phyloP scores from a whole-genome alignment of 2,113 vertebrate genomes.

The Andinoacara biseriatus region DNA sequence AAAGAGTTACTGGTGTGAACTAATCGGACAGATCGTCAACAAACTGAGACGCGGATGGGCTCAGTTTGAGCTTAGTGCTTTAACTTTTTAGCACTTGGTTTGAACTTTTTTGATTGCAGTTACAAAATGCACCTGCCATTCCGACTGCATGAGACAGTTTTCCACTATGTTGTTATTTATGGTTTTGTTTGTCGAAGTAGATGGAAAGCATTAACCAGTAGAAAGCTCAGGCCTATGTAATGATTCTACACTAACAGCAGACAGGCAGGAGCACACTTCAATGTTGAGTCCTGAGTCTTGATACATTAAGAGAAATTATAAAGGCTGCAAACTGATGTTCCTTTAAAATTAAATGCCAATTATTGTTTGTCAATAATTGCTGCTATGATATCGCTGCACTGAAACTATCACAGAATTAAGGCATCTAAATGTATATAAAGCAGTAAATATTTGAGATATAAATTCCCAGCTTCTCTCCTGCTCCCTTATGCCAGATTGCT shows the following conservation, averaged over 20 bases:
- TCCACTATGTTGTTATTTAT: conserved; percentile 10
- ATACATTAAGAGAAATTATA: background rate
- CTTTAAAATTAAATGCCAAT: background rate
- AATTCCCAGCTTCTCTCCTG: background rate
- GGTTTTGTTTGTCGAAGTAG: conserved; percentile 30
- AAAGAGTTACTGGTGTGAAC: conserved; percentile 18
- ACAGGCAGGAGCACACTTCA: background rate
- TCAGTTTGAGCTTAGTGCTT: conserved; percentile 38
- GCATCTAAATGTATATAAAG: background rate
- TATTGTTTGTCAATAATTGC: background rate
- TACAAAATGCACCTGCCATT: conserved; percentile 37
- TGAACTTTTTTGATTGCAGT: conserved; percentile 14
- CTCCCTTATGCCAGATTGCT: background rate
- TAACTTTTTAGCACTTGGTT: background rate
- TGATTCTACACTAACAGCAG: conserved; percentile 13
- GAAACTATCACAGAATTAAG: background rate
- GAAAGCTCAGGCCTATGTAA: conserved; percentile 23
- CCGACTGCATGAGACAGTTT: conserved; percentile 12
- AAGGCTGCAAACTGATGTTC: background rate
- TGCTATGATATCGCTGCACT: background rate
- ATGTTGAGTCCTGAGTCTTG: conserved; percentile 7
- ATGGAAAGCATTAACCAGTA: background rate
- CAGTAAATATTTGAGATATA: background rate
- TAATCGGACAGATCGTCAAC: background rate
- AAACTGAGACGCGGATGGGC: background rate